Evolutionary conservation across 2,113 vertebrate genomes (phyloP), one percentile per base, ranked within the genome.

Genomic region (Megaleporinus macrocephalus): DNA sequence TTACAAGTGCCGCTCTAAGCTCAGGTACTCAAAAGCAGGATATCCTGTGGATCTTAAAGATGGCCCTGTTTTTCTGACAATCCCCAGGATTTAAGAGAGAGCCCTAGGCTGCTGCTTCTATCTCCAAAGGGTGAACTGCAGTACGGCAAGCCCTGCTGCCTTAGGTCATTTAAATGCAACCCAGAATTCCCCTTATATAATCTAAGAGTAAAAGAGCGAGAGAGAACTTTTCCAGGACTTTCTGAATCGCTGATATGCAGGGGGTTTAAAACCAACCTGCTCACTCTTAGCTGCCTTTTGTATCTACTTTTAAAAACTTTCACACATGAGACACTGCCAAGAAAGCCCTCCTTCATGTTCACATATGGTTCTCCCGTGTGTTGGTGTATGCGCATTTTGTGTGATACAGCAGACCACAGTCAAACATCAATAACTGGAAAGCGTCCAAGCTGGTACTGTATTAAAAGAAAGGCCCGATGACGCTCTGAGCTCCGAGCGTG

Each of bases 81-180:
- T 80, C 57, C 68, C 11, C 15, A 24, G 53, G 22, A 81, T 62
- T 65, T 77, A 68, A 75, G 79, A 84, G 79, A 84, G 49, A 79
- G 26, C 59, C 79, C 44, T 51, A 81, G 33, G 41, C 41, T 33
- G 36, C 55, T 16, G 57, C 66, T 44, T 69, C 18, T 44, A 70
- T 44, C 30, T 53, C 51, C 53, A 29, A 55, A 62, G 65, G 79
- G 78, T 65, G 79, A 36, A 78, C 59, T 14, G 18, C 12, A 26
- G 16, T 20, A 73, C 55, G 27, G 57, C 73, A 76, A 61, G 66
- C 30, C 73, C 61, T 41, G 22, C 5, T 7, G n/a, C 14, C 36
- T 62, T 14, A 27, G 27, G 74, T 72, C 72, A 63, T 30, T 76
- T 27, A 76, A 49, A 78, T 13, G 24, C 69, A 69, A 62, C 29